A percentile compares a stretch with the other conserved stretches of the same genome.
phyloP scores from a whole-genome alignment of 2,113 vertebrate genomes.

The Opisthocomus hoazin region DNA sequence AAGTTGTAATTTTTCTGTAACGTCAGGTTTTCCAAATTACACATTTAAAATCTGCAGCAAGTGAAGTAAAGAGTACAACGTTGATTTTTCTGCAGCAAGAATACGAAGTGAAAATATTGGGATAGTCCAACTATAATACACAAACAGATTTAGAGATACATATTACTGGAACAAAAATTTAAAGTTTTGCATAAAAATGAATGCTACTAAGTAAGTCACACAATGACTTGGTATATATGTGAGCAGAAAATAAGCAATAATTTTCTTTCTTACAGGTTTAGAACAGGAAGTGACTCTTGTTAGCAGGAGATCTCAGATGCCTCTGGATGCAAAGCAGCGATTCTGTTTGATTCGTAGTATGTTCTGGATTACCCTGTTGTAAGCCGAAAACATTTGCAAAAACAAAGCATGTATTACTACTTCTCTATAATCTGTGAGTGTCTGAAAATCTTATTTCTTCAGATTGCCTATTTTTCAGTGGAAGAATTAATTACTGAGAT shows the following conservation, averaged over 20 bases:
- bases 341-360: background rate
- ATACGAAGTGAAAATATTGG: background rate
- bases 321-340: background rate
- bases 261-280: background rate
- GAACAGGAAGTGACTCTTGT: background rate
- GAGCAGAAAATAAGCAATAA: background rate
- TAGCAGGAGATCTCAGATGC: background rate
- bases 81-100: background rate
- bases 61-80: background rate
- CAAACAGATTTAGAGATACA: rapidly evolving
- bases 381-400: background rate
- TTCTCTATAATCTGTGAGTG: background rate
- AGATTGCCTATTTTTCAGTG: background rate
- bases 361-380: background rate
- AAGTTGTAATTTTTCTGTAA: background rate
- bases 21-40: background rate
- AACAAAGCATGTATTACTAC: background rate
- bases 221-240: background rate
- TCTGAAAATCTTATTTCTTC: background rate
- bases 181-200: background rate
- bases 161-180: background rate
- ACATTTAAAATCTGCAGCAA: background rate
- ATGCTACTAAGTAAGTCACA: too few relatives aligned
- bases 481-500: background rate
- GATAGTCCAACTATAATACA: background rate